These are phyloP conservation scores for Epinephelus malabaricus DNA, from an alignment of 2,797 vertebrate genomes.

Conservation along the genomic window DNA sequence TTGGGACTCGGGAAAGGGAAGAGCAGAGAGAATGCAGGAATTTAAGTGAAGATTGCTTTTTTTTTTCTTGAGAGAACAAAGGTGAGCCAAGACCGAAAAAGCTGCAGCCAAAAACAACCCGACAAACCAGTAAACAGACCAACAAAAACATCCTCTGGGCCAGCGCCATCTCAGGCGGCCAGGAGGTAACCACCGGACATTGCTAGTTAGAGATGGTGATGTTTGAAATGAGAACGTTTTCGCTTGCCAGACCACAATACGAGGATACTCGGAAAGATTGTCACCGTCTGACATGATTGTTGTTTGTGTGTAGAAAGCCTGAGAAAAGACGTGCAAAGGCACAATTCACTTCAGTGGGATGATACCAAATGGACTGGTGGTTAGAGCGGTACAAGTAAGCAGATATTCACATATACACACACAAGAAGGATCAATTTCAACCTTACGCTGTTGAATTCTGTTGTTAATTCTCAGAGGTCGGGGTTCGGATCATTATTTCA, in stretches of 20 bases:
- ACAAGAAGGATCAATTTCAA: neutral
- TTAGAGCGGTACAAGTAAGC: conserved; percentile 7
- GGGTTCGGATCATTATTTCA: neutral
- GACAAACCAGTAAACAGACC: conserved; percentile 69
- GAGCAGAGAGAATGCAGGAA: conserved; percentile 46
- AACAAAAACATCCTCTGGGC: conserved; percentile 71
- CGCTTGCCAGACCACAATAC: conserved; percentile 67
- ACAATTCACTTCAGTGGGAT: conserved; percentile 24
- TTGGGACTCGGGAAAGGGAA: conserved; percentile 68
- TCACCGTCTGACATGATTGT: conserved; percentile 61
- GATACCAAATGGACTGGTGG: conserved; percentile 38
- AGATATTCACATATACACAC: conserved; percentile 4
- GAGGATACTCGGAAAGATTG: conserved; percentile 56
- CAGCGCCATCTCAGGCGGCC: conserved; percentile 49
- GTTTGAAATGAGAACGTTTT: conserved; percentile 64
- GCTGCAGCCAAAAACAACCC: conserved; percentile 59
- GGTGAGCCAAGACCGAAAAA: conserved; percentile 46
- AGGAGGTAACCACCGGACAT: conserved; percentile 72
- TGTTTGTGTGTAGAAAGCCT: conserved; percentile 50
- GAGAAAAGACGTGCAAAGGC: conserved; percentile 36
- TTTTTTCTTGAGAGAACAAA: conserved; percentile 37
- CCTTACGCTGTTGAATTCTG: neutral
- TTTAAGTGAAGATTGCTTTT: conserved; percentile 31
- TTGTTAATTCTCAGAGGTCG: neutral
- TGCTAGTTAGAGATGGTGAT: conserved; percentile 62